Evolutionary conservation across 2,113 vertebrate genomes (phyloP), one percentile per base, ranked within the genome.

Genomic region (Sakesphorus luctuosus): DNA sequence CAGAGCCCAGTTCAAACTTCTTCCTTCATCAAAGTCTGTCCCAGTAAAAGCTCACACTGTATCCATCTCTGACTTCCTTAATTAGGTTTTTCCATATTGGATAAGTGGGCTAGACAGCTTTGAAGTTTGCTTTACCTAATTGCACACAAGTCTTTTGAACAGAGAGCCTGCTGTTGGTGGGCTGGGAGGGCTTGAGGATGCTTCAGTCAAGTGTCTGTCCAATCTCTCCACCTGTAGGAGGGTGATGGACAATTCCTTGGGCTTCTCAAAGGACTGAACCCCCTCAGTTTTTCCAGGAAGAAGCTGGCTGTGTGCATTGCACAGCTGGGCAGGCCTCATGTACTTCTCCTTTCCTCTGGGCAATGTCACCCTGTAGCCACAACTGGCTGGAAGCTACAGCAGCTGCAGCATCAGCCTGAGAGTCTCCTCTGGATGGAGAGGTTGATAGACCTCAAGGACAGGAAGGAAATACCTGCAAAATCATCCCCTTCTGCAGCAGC

Each of bases 331-430:
- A 43, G 80, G 56, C 56, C 49, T 59, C 68, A 40, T 14, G 44
- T 33, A 81, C 87, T 95, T 92, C 91, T 93, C 52, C 43, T 84
- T 93, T 87, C 77, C 31, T 74, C 56, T 89, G 86, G 63, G 38
- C n/a, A 56, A 38, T 78, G 76, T 55, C 31, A 71, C 38, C 35
- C 79, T 13, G 62, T 33, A 95, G n/a, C 72, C 65, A 18, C 9
- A 44, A 35, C 47, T 75, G 69, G 65, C 69, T 93, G 55, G 65
- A 17, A 74, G 35, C 84, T 72, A 7, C 68, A 50, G 87, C 93
- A 91, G 91, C 89, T 94, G 86, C 91, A 78, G 35, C 68, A 73
- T 38, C 86, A 80, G 20, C 63, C 74, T 26, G 21, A 49, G 61
- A 6, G 33, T 61, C 44, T 69, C 24, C 52, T 65, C 52, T 61